Conservation (phyloP, 2,113 vertebrate species). For the Corydoras maculifer region DNA sequence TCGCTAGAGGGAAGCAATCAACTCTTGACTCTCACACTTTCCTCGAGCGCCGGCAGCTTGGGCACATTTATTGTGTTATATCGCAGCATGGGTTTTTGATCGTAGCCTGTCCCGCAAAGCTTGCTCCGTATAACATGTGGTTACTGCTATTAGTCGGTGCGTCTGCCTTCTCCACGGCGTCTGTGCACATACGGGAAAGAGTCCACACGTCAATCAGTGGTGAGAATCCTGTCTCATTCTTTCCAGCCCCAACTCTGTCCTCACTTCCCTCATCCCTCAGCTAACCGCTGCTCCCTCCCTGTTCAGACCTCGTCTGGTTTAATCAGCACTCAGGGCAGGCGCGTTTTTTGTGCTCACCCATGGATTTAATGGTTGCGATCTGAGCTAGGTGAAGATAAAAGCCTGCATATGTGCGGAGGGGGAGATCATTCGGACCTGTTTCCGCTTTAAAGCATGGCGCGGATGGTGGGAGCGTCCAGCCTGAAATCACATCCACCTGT, state of each 20-base stretch:
- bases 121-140: constrained; percentile 30
- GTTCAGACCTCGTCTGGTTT: constrained; percentile 13
- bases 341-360: constrained; percentile 17
- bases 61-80: neutral
- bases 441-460: neutral
- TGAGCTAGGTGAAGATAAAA: constrained; percentile 44
- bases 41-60: constrained; percentile 23
- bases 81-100: constrained; percentile 32
- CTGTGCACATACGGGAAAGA: neutral
- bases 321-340: constrained; percentile 32
- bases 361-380: constrained; percentile 33
- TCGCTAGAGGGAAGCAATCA: constrained; percentile 30
- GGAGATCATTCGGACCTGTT: neutral
- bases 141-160: constrained; percentile 24
- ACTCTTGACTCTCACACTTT: constrained; percentile 25
- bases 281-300: neutral
- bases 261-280: neutral
- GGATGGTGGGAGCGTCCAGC: too few relatives aligned
- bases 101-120: constrained; percentile 23
- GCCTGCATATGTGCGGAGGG: constrained; percentile 9
- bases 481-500: too few relatives aligned
- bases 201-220: constrained; percentile 28
- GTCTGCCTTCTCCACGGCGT: neutral
- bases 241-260: neutral
- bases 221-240: constrained; percentile 29